phyloP scores from a whole-genome alignment of 2,797 vertebrate species.

The Allobates femoralis region DNA sequence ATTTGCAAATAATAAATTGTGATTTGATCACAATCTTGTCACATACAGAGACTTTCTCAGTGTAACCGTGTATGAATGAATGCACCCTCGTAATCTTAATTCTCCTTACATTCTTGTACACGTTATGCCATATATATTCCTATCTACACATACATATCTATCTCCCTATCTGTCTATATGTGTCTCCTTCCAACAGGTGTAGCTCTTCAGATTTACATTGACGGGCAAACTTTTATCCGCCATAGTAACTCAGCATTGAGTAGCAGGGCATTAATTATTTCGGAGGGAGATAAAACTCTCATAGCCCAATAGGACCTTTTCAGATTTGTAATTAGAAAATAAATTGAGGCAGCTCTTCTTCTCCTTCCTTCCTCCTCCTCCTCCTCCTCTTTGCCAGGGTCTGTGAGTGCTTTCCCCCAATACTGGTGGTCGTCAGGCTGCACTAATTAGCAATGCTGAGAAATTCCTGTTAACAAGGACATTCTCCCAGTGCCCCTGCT shows the following conservation, averaged over 20 bases:
- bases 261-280: slow-evolving; percentile 85
- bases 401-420: slow-evolving; percentile 82
- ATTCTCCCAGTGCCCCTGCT: slow-evolving; percentile 89
- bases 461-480: slow-evolving; percentile 91
- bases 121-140: background rate
- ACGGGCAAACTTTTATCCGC: slow-evolving; percentile 76
- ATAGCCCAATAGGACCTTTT: slow-evolving; percentile 81
- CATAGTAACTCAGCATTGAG: slow-evolving; percentile 80
- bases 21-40: background rate
- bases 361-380: slow-evolving; percentile 38
- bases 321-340: slow-evolving; percentile 84
- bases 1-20: background rate
- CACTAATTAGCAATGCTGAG: slow-evolving; percentile 94
- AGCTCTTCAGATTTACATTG: background rate
- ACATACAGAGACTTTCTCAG: background rate
- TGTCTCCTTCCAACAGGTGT: background rate
- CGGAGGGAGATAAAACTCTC: slow-evolving; percentile 83
- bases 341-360: slow-evolving; percentile 83
- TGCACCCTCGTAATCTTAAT: background rate
- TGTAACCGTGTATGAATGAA: background rate
- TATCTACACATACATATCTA: no score
- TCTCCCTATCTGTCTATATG: no score
- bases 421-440: slow-evolving; percentile 89
- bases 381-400: slow-evolving; percentile 69
- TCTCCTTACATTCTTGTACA: background rate